Percentiles rank a stretch among this genome's conserved stretches.
These are phyloP conservation scores for Brachynemurus nebulosus DNA, from an alignment of 2,888 invertebrate genomes.

Conservation along the genomic window DNA sequence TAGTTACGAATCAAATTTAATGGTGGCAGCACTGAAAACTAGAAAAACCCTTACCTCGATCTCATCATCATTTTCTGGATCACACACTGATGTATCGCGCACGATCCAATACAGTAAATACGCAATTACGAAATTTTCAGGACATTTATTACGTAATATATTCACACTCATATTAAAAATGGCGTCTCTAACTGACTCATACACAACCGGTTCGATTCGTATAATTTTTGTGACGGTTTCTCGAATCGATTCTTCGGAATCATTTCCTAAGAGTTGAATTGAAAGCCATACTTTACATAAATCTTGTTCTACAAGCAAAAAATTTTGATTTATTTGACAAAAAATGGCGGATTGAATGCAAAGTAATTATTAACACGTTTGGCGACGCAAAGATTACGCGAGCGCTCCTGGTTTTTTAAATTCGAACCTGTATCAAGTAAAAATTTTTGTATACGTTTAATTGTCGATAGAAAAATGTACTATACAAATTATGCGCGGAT, in stretches of 20 bases:
- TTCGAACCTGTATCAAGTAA: no score
- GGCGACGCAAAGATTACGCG: no score
- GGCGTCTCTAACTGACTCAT: background rate
- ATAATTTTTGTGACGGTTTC: slow-evolving; percentile 16
- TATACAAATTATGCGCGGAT: no score
- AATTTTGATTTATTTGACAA: no score
- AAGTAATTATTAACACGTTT: no score
- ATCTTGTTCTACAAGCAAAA: slow-evolving; percentile 27
- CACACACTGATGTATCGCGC: background rate
- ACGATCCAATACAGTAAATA: slow-evolving; percentile 1
- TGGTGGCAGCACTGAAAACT: no score
- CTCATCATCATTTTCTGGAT: slow-evolving; percentile 11
- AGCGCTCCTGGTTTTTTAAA: no score
- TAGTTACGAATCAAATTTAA: no score
- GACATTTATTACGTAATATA: background rate
- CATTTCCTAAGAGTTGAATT: slow-evolving; percentile 37
- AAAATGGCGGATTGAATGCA: no score
- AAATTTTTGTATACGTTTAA: no score
- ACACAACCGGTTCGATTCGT: background rate
- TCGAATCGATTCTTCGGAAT: slow-evolving; percentile 34
- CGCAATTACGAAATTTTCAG: background rate
- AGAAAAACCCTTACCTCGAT: slow-evolving; percentile 21
- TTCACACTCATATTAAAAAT: background rate
- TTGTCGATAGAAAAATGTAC: no score
- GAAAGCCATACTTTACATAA: slow-evolving; percentile 29